Conservation (phyloP, 1,140 invertebrate species). For the Dermatophagoides farinae region DNA sequence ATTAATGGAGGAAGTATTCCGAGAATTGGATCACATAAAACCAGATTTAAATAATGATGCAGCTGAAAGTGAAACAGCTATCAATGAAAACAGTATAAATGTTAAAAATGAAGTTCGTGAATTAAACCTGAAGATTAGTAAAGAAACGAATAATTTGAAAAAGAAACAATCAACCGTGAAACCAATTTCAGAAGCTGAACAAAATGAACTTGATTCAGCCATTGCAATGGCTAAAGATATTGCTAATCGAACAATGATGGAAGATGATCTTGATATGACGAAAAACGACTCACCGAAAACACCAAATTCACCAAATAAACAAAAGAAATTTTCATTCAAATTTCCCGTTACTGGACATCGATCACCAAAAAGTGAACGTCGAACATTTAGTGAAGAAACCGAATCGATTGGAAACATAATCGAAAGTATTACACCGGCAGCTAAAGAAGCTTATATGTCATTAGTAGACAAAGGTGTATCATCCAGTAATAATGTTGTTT, state of each 20-base stretch:
- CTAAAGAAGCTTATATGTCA: constrained; percentile 72
- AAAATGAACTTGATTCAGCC: constrained; percentile 75
- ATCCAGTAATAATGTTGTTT: background rate
- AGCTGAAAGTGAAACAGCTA: constrained; percentile 16
- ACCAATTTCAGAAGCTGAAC: constrained; percentile 76
- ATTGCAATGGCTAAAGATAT: constrained; percentile 83
- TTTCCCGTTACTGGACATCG: constrained; percentile 27
- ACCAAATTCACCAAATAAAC: constrained; percentile 51
- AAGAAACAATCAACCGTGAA: constrained; percentile 63
- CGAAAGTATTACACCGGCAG: constrained; percentile 33
- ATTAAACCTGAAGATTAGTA: constrained; percentile 28
- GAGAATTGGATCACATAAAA: constrained; percentile 35
- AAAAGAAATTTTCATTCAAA: constrained; percentile 61
- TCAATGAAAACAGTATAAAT: constrained; percentile 40
- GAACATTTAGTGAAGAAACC: constrained; percentile 71
- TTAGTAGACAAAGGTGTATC: constrained; percentile 49
- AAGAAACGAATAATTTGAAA: constrained; percentile 26
- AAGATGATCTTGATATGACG: background rate
- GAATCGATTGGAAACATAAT: constrained; percentile 53
- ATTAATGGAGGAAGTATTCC: constrained; percentile 78
- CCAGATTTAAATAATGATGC: constrained; percentile 13
- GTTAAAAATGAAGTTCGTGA: constrained; percentile 50
- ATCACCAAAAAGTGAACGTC: constrained; percentile 40
- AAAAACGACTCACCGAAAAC: constrained; percentile 34
- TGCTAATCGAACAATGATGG: constrained; percentile 56